These are phyloP conservation scores for Cephus runcator DNA, from an alignment of 2,888 invertebrate species.

Conservation along the genomic window DNA sequence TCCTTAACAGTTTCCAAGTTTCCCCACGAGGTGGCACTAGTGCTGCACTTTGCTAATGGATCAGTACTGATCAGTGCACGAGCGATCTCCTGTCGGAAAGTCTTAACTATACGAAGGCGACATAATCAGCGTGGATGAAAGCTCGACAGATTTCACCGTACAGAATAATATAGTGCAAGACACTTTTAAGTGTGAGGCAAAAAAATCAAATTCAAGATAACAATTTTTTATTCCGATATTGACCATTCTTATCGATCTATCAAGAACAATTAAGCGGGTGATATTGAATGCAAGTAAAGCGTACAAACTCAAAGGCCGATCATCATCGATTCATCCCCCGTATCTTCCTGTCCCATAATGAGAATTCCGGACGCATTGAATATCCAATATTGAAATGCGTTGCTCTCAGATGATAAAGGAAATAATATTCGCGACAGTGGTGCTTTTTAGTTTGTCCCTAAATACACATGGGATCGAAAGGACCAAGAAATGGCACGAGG, in stretches of 20 bases:
- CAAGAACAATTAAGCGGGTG: neutral
- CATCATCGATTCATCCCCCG: neutral
- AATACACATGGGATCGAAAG: neutral
- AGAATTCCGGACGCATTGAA: neutral
- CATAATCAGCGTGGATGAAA: neutral
- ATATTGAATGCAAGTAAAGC: neutral
- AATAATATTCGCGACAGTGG: neutral
- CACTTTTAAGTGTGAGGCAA: constrained; percentile 11
- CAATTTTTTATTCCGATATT: constrained; percentile 31
- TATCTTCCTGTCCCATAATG: neutral
- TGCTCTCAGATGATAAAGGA: neutral
- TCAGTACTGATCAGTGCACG: neutral
- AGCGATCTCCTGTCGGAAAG: neutral
- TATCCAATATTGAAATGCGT: neutral
- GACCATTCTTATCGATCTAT: neutral
- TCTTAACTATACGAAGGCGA: neutral
- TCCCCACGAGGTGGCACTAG: neutral
- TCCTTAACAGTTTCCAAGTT: neutral
- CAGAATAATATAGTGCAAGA: neutral
- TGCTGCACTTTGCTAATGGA: neutral
- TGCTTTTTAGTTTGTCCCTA: neutral
- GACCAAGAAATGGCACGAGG: neutral
- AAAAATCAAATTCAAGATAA: constrained; percentile 24
- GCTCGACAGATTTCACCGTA: neutral
- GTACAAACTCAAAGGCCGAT: neutral